A percentile compares a stretch with the other conserved stretches of the same genome.
These are phyloP conservation scores for Trachops cirrhosus DNA, from an alignment of 2,797 vertebrate species.

Conservation along the genomic window DNA sequence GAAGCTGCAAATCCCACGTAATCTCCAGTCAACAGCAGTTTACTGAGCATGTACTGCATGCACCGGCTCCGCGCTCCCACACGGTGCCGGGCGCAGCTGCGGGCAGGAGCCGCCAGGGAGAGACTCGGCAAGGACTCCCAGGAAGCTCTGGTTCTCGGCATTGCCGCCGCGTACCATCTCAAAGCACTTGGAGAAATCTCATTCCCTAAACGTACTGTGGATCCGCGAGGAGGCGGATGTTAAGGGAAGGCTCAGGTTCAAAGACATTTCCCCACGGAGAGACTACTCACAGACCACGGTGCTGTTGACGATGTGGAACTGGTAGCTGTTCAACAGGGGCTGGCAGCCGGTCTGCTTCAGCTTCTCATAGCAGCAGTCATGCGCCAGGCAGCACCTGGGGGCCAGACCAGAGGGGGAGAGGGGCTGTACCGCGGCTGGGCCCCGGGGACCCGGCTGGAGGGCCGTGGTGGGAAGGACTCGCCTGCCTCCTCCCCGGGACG, in stretches of 20 bases:
- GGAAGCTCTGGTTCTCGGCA: not conserved
- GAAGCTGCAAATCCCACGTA: not conserved
- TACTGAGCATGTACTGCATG: not conserved
- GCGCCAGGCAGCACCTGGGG: slow-evolving; percentile 52
- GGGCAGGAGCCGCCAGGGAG: too few relatives aligned
- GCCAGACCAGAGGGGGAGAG: not conserved
- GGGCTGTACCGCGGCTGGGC: rapidly evolving
- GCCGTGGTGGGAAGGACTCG: too few relatives aligned
- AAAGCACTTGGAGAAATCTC: not conserved
- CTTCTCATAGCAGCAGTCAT: slow-evolving; percentile 51
- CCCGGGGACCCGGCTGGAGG: not conserved
- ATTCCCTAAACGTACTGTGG: not conserved
- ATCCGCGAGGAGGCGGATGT: rapidly evolving
- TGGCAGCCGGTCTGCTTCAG: slow-evolving; percentile 54
- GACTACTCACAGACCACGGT: slow-evolving; percentile 72
- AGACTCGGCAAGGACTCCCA: not conserved
- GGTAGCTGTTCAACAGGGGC: slow-evolving; percentile 70
- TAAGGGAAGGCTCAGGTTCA: not conserved
- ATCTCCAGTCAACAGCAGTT: not conserved
- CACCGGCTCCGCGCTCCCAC: not conserved
- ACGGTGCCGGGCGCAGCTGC: not conserved
- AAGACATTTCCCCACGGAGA: not conserved
- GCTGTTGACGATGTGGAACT: not conserved
- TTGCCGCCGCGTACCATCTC: not conserved
- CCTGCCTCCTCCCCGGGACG: not conserved